Base-by-base conservation (phyloP, 2,113 vertebrate genomes). In the Phocoena phocoena region DNA sequence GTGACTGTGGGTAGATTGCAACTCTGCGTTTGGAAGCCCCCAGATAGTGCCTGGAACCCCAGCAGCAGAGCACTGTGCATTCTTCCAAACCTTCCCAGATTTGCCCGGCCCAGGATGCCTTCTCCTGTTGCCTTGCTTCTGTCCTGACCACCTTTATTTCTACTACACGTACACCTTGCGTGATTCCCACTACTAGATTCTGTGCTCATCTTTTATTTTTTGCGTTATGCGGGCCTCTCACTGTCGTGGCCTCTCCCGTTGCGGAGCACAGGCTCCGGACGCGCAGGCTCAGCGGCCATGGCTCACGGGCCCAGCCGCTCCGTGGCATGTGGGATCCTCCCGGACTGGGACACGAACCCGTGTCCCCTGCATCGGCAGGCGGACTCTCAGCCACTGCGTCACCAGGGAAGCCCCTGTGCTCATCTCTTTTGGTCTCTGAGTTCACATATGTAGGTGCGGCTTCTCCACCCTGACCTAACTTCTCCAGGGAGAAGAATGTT, bases 161-260 rank as follows among this genome's bases (percentile, higher is more conserved):
- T 50, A 41, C 4, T 11, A 12, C 2, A 33, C 1, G 1, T 8
- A 25, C 31, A n/a, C 50, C 2, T 41, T 17, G 4, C 14, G 2
- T 26, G 23, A 8, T n/a, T 3, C 10, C 47, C 26, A 13, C 25
- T 1, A 23, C 18, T 18, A 1, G 28, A 21, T 73, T 76, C 60
- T 36, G 7, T 50, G 2, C 0, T 82, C 9, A 17, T 80, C 44
- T 90, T 23, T 70, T 83, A 9, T 44, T 47, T 47, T 47, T 47
- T 47, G 44, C 10, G 10, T 10, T 47, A 47, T 0, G 10, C 10
- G 2, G 44, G 44, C 44, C 44, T 11, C 44, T 47, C 44, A 11
- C 44, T 47, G 44, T 1, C 9, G 44, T 44, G 44, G 44, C 44
- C 44, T 44, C 44, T 44, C 44, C 44, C 8, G 44, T 44, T 44